Evolutionary conservation across 2,113 vertebrate species (phyloP), one percentile per base, ranked within the genome.

Genomic region (Struthidea cinerea): DNA sequence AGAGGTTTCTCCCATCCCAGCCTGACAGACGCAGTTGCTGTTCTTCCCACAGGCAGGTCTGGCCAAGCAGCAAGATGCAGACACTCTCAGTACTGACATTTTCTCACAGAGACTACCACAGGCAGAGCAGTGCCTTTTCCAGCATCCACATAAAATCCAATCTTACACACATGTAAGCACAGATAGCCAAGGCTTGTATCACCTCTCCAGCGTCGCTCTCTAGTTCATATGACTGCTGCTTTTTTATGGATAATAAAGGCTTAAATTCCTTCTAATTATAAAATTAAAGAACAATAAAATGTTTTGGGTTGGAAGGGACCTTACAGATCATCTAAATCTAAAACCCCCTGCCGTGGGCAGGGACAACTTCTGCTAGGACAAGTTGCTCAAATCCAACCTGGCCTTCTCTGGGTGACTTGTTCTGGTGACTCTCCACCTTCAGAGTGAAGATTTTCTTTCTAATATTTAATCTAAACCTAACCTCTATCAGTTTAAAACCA

Each of bases 11-110:
- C 44, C 5, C 33, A 41, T 5, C 28, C 15, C 41, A 44, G 11
- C 7, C 32, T 8, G 2, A 18, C 7, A 10, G 20, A 44, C 19
- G 15, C 15, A 26, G 8, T 15, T 69, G 12, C 49, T 75, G 26
- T 24, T 67, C 2, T 52, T 76, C 49, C 21, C 12, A 3, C 11
- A 7, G 69, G 12, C 41, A 65, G 10, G 10, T 65, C 21, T 74
- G 50, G 22, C 28, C 57, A 56, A 82, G 35, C 22, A 86, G 44
- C 33, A 73, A 80, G 35, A 35, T 1, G 2, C 47, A 55, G 32
- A 30, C 11, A 18, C 27, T 24, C 2, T 22, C 2, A 0, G 1
- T 17, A 24, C 5, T 39, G 24, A 19, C 11, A 1, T 9, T 42
- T 10, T 64, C 44, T 91, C 49, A 60, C 16, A 28, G 5, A 49